phyloP scores from a whole-genome alignment of 2,888 invertebrate species.

The Galerucella calmariensis region DNA sequence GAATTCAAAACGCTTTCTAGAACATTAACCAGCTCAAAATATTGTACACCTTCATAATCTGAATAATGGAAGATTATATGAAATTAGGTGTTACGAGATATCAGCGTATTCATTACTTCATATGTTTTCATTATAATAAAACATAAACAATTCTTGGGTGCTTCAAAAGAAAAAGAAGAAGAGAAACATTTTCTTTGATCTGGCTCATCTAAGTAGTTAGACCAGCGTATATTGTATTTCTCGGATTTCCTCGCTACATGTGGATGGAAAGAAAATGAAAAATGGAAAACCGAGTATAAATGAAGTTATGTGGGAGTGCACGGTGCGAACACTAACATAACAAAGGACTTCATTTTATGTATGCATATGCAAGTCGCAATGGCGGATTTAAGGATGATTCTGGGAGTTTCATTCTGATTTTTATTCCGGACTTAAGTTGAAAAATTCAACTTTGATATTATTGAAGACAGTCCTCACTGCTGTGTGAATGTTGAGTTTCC shows the following conservation, averaged over 20 bases:
- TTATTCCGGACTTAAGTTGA: neutral
- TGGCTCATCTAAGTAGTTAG: slow-evolving; percentile 17
- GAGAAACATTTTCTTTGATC: slow-evolving; percentile 25
- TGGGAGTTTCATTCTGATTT: neutral
- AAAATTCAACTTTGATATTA: too few relatives aligned
- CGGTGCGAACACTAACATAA: slow-evolving; percentile 23
- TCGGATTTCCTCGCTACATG: slow-evolving; percentile 11
- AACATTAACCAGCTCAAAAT: too few relatives aligned
- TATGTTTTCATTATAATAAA: neutral
- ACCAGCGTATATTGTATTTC: slow-evolving; percentile 18
- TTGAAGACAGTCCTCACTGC: neutral
- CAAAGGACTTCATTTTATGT: slow-evolving; percentile 19
- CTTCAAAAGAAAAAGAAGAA: slow-evolving; percentile 13
- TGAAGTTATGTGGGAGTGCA: slow-evolving; percentile 33
- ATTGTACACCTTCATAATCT: too few relatives aligned
- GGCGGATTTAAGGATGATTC: neutral
- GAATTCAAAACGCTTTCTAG: too few relatives aligned
- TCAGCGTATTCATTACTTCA: neutral
- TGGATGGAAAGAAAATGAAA: slow-evolving; percentile 29
- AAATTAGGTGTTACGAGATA: neutral
- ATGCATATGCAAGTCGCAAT: slow-evolving; percentile 4
- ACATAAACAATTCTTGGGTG: neutral
- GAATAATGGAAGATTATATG: too few relatives aligned
- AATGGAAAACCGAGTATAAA: slow-evolving; percentile 34
- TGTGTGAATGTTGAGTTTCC: too few relatives aligned